phyloP scores from a whole-genome alignment of 2,113 vertebrate genomes.

The Lota lota region DNA sequence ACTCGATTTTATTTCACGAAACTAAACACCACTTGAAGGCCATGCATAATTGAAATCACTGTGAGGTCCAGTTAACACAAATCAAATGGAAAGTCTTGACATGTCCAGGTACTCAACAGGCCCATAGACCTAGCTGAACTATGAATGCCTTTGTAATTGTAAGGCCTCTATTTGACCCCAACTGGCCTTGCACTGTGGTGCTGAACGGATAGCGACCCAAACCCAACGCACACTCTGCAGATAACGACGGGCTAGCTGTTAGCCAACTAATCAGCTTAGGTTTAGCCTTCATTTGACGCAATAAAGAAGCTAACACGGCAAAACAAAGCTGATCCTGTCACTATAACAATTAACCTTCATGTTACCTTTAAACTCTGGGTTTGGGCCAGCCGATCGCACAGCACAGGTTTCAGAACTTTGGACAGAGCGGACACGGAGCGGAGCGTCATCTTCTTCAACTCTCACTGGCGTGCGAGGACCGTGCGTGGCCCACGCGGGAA shows the following conservation, averaged over 20 bases:
- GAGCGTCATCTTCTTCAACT: conserved; percentile 40
- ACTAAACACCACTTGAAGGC: background rate
- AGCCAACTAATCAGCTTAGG: conserved; percentile 23
- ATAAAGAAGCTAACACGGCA: background rate
- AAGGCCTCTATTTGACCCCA: no score
- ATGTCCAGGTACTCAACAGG: no score
- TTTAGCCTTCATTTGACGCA: background rate
- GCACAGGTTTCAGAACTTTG: conserved; percentile 34
- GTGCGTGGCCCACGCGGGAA: conserved; percentile 12
- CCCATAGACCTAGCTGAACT: no score
- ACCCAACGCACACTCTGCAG: no score
- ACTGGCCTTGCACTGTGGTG: no score
- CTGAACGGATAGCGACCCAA: no score
- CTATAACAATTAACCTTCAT: background rate
- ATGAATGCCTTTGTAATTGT: no score
- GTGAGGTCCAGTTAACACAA: background rate
- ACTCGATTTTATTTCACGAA: no score
- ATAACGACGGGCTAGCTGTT: no score
- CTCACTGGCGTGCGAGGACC: no score
- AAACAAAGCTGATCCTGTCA: background rate
- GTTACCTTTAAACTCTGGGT: conserved; percentile 29
- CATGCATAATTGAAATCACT: background rate
- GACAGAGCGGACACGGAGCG: conserved; percentile 34
- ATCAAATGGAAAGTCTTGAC: no score
- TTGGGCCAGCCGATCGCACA: conserved; percentile 18